Base-by-base conservation (phyloP, 2,797 vertebrate species). In the Amniataba percoides region DNA sequence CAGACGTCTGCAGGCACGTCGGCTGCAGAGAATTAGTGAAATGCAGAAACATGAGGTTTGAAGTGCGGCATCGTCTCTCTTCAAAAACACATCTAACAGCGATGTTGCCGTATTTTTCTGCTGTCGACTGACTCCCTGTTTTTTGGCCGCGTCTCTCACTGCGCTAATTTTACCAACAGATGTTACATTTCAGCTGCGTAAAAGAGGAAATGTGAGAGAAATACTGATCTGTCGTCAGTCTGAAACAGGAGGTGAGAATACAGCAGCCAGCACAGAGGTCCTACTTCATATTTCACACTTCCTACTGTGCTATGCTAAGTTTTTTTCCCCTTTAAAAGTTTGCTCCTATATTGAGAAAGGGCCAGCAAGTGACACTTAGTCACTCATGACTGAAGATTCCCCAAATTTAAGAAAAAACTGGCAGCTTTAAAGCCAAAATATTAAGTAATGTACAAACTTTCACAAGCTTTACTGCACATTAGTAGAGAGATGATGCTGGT, bases 111-210 rank as follows among this genome's bases (percentile, higher is more conserved):
- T 62, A 55, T 77, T 84, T 76, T 80, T 82, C 60, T 71, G 73
- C 76, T 51, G 42, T 79, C 14, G 40, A 57, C 81, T 52, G 49
- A 53, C 76, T 62, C 39, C 57, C 56, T 72, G 71, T 58, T 81
- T 31, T 68, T 81, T 87, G 82, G 78, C 80, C n/a, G 21, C 3
- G 11, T 21, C 23, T 56, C 23, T 23, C 19, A 31, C 27, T 2
- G 0, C 1, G 3, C 56, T 76, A 61, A 86, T 82, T 84, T 77
- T 58, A 42, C 25, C 60, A 81, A 2, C 87, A 88, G 84, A 88
- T 88, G 88, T 81, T 75, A n/a, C 27, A 63, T 74, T 64, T 65
- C 23, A 59, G 55, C 62, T 25, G 3, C 8, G 19, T 5, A 36
- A 43, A 62, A 48, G 55, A 70, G 71, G 74, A 82, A 78, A 78